A percentile compares a stretch with the other conserved stretches of the same genome.
Conservation (phyloP, 2,113 vertebrate genomes). For the Pomatorhinus ruficollis region DNA sequence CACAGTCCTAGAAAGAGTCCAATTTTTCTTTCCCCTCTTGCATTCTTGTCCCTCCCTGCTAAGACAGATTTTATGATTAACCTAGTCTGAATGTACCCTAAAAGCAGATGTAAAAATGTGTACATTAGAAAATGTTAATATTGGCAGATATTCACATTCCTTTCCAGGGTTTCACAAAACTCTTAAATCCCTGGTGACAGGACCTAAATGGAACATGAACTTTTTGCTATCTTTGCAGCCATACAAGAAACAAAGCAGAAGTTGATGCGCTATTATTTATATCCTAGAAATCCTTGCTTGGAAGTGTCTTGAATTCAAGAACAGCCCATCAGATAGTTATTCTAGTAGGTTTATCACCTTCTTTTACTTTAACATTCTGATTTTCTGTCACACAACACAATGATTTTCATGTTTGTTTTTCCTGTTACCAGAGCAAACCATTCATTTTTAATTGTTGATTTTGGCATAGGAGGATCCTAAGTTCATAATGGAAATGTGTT, state of each 20-base stretch:
- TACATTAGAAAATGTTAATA: slow-evolving; percentile 45
- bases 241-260: slow-evolving; percentile 37
- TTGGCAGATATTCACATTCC: slow-evolving; percentile 42
- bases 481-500: slow-evolving; percentile 49
- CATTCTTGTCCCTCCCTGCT: not conserved
- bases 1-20: not conserved
- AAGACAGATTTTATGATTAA: not conserved
- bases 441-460: slow-evolving; percentile 67
- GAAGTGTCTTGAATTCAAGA: not conserved
- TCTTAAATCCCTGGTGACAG: not conserved
- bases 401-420: slow-evolving; percentile 58
- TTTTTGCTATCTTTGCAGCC: slow-evolving; percentile 10
- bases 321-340: not conserved
- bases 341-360: not conserved
- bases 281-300: not conserved
- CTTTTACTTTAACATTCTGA: slow-evolving; percentile 14
- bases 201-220: not conserved
- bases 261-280: not conserved
- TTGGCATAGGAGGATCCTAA: slow-evolving; percentile 38
- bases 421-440: slow-evolving; percentile 63
- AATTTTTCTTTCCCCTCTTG: not conserved
- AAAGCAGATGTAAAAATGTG: slow-evolving; percentile 38
- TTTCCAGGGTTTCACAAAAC: slow-evolving; percentile 42
- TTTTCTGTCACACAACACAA: slow-evolving; percentile 47
- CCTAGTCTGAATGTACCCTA: not conserved